Base-by-base conservation (phyloP, 2,888 invertebrate species). In the Penaeus monodon region DNA sequence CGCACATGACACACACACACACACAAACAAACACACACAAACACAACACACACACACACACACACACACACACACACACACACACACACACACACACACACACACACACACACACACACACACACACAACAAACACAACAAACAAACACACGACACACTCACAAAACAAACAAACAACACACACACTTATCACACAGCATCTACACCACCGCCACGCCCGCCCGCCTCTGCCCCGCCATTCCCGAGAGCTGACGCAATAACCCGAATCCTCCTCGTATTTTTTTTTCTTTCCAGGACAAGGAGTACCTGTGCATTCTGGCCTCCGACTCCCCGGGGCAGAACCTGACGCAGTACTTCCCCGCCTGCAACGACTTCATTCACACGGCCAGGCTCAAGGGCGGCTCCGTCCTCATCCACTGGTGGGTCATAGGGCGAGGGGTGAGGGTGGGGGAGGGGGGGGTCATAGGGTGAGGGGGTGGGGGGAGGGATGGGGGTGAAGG, bases 331-430 rank as follows among this genome's bases (percentile, higher is more conserved):
- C 97, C 98, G 0, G 96, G 97, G 91, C 98, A 99, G 93, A 97
- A 98, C 93, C 94, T 99, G 84, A 95, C 96, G 65, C 98, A 97
- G 93, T 98, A 97, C 93, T 98, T 99, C 93, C 95, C 97, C 76
- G 93, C 97, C 90, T 98, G 97, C 93, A 98, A 98, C 93, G 98
- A 99, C 92, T 99, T 99, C 92, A 98, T 99, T 91, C 99, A 99
- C 92, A 96, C 96, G 0, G 98, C 98, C 2, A 94, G 99, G 65
- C 94, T 97, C 49, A 94, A 96, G 85, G 97, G 97, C 88, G 98
- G 98, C 81, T 96, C 96, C 92, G 97, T 97, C 73, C 95, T 99
- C 49, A 97, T 99, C 91, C 99, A 99, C 93, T 99, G 99, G 97
- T 97, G 93, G 94, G 92, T 91, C 38, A 38, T 14, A 17, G 66